phyloP scores from a whole-genome alignment of 1,140 invertebrate genomes.

The Capitella teleta region DNA sequence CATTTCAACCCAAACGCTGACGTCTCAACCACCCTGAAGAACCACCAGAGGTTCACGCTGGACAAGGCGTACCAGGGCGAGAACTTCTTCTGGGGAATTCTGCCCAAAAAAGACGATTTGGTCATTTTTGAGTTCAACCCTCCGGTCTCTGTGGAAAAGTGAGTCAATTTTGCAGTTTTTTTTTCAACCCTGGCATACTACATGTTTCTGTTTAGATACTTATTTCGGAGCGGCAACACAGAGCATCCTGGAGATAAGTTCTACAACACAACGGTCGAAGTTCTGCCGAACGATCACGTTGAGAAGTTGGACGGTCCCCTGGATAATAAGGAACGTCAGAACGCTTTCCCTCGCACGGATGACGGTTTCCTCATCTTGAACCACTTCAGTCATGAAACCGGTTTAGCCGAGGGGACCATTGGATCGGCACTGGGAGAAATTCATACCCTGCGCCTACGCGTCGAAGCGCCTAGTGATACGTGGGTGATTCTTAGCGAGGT shows the following conservation, averaged over 20 bases:
- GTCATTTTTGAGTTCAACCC: conserved; percentile 69
- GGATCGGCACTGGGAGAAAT: conserved; percentile 58
- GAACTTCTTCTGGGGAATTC: conserved; percentile 83
- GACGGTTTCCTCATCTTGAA: conserved; percentile 13
- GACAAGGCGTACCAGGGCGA: conserved; percentile 75
- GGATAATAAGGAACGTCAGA: not conserved
- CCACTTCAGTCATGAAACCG: conserved; percentile 51
- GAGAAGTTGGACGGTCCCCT: conserved; percentile 16
- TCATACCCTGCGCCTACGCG: conserved; percentile 57
- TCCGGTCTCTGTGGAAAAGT: conserved; percentile 66
- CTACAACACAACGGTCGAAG: conserved; percentile 78
- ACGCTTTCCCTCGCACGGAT: conserved; percentile 10
- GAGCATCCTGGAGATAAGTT: conserved; percentile 85
- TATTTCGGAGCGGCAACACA: conserved; percentile 80
- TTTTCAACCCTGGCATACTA: too few relatives aligned
- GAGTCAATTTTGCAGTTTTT: conserved; percentile 20
- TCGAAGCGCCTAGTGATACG: conserved; percentile 69
- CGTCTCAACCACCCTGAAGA: conserved; percentile 64
- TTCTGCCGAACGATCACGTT: conserved; percentile 44
- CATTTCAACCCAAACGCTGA: conserved; percentile 57
- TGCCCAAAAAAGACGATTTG: conserved; percentile 70
- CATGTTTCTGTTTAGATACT: conserved; percentile 55
- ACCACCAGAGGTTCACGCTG: conserved; percentile 72
- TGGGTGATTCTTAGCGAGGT: conserved; percentile 83
- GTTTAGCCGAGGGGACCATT: conserved; percentile 62